Evolutionary conservation across 2,888 invertebrate genomes (phyloP), one percentile per base, ranked within the genome.

Genomic region (Clostera curtula): DNA sequence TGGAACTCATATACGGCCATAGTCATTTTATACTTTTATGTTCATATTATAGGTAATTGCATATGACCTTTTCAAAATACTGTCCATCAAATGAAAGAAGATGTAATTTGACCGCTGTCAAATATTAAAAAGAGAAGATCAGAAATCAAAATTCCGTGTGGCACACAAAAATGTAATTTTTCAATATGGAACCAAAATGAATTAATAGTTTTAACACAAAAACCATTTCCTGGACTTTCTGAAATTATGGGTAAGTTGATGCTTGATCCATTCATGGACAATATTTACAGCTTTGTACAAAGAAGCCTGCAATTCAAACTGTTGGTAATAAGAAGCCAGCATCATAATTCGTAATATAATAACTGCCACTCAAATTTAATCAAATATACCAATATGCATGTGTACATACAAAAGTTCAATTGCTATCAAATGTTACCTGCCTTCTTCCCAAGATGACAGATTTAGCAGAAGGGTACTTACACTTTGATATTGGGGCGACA

Each of bases 251-350:
- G 76, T 74, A 50, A 69, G 75, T 63, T 30, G 19, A 24, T 22
- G 23, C 10, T 31, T 19, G 35, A n/a, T n/a, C n/a, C n/a, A n/a
- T n/a, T n/a, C n/a, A n/a, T n/a, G n/a, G n/a, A n/a, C n/a, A 44
- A 44, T 44, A 56, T 57, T 63, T 58, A 71, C 72, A 74, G 73
- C 72, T 75, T 74, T 73, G 73, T 73, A 74, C 74, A 75, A 74
- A 73, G 53, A 66, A 70, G 61, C 64, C 65, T 64, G 57, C 58
- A 36, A 44, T 35, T 41, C 49, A 55, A 57, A 54, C 50, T 46
- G 21, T 25, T 34, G 37, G 36, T 20, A 24, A 45, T 29, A 49
- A 48, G 62, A 63, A 72, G 71, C 67, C 70, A 70, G 60, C 63
- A 48, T 60, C 55, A 40, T 36, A 31, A 48, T 35, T 60, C 55